Percentiles rank a stretch among this genome's conserved stretches.
These are phyloP conservation scores for Spheniscus mendiculus DNA, from an alignment of 2,113 vertebrate species.

Conservation along the genomic window DNA sequence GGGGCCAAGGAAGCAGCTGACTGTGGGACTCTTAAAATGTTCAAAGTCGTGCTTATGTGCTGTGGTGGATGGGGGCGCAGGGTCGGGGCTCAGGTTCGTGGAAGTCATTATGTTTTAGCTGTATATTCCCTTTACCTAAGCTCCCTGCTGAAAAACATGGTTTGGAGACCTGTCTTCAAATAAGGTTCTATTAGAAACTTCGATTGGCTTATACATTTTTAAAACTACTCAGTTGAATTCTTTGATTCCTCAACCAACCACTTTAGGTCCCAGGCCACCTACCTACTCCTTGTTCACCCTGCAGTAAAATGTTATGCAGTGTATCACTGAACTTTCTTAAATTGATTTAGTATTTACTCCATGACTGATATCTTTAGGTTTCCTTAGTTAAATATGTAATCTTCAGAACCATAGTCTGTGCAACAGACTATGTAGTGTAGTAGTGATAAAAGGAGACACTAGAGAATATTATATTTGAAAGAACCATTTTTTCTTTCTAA, in stretches of 20 bases:
- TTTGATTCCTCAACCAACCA: constrained; percentile 2
- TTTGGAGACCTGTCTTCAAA: neutral
- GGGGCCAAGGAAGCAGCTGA: neutral
- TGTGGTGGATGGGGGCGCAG: neutral
- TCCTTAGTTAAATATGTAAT: constrained; percentile 31
- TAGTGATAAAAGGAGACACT: neutral
- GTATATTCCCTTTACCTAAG: neutral
- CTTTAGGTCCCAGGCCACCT: neutral
- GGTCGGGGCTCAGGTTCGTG: neutral
- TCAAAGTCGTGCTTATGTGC: neutral
- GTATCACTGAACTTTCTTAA: neutral
- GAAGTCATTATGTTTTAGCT: neutral
- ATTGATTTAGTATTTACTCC: neutral
- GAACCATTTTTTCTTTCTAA: neutral
- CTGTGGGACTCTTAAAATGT: neutral
- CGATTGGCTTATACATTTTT: neutral
- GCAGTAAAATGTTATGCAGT: neutral
- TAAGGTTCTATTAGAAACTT: neutral
- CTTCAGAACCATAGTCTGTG: neutral
- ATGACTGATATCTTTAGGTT: neutral
- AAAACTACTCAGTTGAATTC: neutral
- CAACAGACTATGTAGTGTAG: neutral
- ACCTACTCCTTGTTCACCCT: neutral
- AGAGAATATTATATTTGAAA: neutral
- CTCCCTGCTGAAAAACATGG: neutral